Evolutionary conservation across 2,113 vertebrate genomes (phyloP).

Genomic region (Dromaius novaehollandiae): DNA sequence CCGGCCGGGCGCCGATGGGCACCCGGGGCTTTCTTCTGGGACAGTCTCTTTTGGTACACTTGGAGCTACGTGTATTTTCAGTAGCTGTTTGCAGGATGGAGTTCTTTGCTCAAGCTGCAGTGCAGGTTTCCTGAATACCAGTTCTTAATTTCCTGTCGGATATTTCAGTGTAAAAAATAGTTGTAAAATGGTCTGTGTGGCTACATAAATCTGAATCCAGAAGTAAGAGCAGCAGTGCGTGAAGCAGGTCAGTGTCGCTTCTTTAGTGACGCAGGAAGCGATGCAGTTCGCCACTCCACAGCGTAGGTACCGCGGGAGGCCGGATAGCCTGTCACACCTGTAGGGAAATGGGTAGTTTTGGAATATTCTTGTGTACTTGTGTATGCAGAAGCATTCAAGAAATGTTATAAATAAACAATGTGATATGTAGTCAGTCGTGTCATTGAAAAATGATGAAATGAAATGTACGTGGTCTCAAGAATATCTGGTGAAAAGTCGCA

Average conservation of each 20-base stretch:
- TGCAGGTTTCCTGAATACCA: background rate
- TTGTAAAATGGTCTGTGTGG: fast-evolving
- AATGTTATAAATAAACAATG: background rate
- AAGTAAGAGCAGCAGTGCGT: background rate
- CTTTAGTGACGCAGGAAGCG: background rate
- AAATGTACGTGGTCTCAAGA: background rate
- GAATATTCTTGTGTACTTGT: background rate
- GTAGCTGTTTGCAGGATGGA: background rate
- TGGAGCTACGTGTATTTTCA: background rate
- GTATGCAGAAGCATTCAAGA: background rate
- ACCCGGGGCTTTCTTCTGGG: background rate
- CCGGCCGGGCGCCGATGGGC: background rate
- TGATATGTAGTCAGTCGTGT: background rate
- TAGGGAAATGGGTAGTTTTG: background rate
- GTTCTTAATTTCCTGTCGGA: background rate
- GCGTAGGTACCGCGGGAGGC: background rate
- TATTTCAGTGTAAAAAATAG: background rate
- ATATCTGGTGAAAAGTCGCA: background rate
- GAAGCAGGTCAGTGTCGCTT: background rate
- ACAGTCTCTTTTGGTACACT: background rate
- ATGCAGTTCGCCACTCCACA: background rate
- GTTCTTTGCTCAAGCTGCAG: background rate
- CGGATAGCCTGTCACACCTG: background rate
- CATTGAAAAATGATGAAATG: background rate
- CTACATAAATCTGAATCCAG: background rate